Conservation (phyloP, 2,113 vertebrate species). For the Nycticorax nycticorax region DNA sequence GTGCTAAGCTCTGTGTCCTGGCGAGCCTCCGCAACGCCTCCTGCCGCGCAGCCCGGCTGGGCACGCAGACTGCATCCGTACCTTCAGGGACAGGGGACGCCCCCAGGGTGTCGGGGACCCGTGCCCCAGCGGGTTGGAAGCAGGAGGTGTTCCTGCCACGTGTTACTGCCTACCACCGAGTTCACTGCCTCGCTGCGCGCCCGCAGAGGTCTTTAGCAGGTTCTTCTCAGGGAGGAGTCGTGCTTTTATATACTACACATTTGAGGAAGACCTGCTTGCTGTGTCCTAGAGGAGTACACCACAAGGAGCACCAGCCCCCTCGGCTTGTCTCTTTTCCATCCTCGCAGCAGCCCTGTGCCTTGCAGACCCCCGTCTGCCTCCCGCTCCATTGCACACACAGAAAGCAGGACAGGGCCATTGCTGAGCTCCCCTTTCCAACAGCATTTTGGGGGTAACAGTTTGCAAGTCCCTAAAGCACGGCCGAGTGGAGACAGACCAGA, state of each 20-base stretch:
- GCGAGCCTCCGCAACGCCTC: not conserved
- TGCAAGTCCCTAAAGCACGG: not conserved
- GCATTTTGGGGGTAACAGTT: no score
- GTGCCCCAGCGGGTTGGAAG: not conserved
- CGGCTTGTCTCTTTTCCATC: not conserved
- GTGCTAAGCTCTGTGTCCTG: not conserved
- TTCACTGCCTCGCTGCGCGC: not conserved
- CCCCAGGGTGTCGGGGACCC: rapidly evolving
- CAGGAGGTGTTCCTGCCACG: no score
- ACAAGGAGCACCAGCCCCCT: not conserved
- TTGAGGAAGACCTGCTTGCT: not conserved
- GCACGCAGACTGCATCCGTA: rapidly evolving
- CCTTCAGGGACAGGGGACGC: not conserved
- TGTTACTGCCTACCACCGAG: no score
- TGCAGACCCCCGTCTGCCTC: not conserved
- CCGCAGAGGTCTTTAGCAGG: not conserved
- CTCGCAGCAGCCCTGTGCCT: not conserved
- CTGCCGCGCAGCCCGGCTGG: not conserved
- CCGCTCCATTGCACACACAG: not conserved
- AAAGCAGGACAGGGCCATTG: not conserved
- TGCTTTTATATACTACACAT: not conserved
- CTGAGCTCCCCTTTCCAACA: not conserved
- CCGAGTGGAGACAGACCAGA: not conserved
- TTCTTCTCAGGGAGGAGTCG: not conserved
- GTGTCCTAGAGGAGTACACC: not conserved